phyloP scores from a whole-genome alignment of 2,113 vertebrate genomes.

The Salvelinus alpinus region DNA sequence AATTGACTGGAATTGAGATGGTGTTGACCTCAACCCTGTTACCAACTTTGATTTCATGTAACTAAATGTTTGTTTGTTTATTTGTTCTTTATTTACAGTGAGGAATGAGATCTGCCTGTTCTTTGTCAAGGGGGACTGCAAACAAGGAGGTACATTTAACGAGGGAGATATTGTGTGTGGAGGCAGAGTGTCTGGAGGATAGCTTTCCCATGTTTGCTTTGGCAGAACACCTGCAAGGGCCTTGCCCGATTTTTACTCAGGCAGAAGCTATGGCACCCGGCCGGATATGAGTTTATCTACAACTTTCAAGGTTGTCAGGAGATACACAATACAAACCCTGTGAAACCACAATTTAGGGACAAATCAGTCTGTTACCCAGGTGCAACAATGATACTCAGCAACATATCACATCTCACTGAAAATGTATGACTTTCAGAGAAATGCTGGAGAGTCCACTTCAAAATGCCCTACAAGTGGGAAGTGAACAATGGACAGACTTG shows the following conservation, averaged over 20 bases:
- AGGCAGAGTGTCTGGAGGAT: neutral
- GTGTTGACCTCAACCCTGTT: no score
- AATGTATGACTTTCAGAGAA: conserved; percentile 29
- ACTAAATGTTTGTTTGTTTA: neutral
- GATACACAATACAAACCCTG: no score
- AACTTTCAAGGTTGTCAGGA: no score
- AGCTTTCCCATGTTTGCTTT: no score
- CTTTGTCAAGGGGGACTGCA: conserved; percentile 44
- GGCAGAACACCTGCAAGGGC: neutral
- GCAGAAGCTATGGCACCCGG: no score
- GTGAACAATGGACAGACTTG: conserved; percentile 21
- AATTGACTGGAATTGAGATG: no score
- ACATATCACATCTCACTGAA: no score
- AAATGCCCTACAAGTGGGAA: conserved; percentile 57
- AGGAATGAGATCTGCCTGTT: conserved; percentile 39
- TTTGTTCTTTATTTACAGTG: neutral
- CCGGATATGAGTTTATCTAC: no score
- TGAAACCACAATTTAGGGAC: no score
- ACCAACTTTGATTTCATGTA: neutral
- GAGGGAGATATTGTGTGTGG: neutral
- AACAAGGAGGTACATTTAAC: conserved; percentile 25
- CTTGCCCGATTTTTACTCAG: no score
- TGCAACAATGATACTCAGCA: neutral
- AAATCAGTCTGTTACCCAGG: neutral
- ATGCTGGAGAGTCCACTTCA: conserved; percentile 46